phyloP scores from a whole-genome alignment of 2,888 invertebrate species.

The Selenia dentaria region DNA sequence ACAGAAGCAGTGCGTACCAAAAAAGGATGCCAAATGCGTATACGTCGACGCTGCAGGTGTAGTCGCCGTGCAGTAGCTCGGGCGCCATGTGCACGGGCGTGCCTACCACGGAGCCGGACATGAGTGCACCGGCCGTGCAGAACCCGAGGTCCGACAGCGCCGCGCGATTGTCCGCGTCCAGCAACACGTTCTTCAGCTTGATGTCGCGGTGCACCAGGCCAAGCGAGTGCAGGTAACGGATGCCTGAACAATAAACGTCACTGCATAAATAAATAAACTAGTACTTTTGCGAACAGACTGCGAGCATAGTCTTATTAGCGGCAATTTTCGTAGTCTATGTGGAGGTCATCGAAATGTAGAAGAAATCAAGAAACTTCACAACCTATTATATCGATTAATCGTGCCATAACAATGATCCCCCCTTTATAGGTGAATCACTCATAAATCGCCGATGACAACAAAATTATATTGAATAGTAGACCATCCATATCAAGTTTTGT shows the following conservation, averaged over 20 bases:
- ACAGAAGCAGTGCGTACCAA: slow-evolving; percentile 85
- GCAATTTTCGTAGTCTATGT: no score
- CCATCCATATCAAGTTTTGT: no score
- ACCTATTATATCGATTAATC: no score
- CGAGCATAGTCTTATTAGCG: no score
- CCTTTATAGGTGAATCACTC: no score
- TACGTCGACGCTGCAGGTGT: slow-evolving; percentile 93
- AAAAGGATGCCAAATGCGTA: slow-evolving; percentile 96
- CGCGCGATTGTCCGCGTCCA: slow-evolving; percentile 89
- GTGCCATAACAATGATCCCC: no score
- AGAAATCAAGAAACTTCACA: no score
- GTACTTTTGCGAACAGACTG: no score
- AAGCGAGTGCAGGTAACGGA: slow-evolving; percentile 94
- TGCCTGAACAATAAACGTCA: slow-evolving; percentile 85
- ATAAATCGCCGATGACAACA: no score
- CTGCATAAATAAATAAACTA: no score
- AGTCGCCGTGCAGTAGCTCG: slow-evolving; percentile 91
- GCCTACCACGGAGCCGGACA: slow-evolving; percentile 95
- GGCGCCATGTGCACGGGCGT: slow-evolving; percentile 97
- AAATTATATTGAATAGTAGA: no score
- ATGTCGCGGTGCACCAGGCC: slow-evolving; percentile 95
- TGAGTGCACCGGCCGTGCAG: slow-evolving; percentile 95
- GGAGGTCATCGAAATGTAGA: no score
- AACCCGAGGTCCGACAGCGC: slow-evolving; percentile 95
- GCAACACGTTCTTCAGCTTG: slow-evolving; percentile 94